These are phyloP conservation scores for Scaptomyza reducta DNA, from an alignment of 2,888 invertebrate species.

Conservation along the genomic window DNA sequence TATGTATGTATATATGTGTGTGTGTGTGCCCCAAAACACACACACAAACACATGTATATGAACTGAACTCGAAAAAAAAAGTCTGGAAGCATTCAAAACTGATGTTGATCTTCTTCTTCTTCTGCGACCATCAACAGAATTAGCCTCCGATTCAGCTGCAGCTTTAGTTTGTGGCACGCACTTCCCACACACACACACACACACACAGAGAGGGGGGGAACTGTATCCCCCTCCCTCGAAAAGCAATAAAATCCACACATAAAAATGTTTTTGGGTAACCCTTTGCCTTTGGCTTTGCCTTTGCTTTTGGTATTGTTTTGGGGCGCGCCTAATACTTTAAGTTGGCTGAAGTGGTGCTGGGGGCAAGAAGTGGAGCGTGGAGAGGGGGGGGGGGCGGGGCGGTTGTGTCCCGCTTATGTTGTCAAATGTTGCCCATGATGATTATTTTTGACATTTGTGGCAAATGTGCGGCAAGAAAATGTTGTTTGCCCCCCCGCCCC, in stretches of 20 bases:
- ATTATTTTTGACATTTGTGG: conserved; percentile 80
- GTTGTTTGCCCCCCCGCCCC: too few species aligned
- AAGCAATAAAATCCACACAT: conserved; percentile 66
- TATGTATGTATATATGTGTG: conserved; percentile 78
- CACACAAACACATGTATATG: conserved; percentile 5
- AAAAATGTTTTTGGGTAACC: conserved; percentile 72
- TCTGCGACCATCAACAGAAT: not conserved
- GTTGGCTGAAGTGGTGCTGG: not conserved
- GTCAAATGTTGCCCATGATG: conserved; percentile 76
- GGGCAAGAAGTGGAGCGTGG: conserved; percentile 20
- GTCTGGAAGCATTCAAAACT: not conserved
- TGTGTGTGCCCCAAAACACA: conserved; percentile 33
- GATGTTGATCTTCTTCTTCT: conserved; percentile 27
- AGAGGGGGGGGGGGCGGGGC: not conserved
- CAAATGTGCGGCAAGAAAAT: conserved; percentile 67
- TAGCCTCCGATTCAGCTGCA: conserved; percentile 5
- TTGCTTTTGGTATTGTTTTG: conserved; percentile 36
- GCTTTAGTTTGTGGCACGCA: conserved; percentile 59
- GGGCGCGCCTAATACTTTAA: conserved; percentile 36
- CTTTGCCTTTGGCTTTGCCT: conserved; percentile 57
- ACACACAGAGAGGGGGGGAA: conserved; percentile 32
- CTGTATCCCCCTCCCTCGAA: conserved; percentile 27
- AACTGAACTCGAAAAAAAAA: not conserved
- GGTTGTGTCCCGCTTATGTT: conserved; percentile 51
- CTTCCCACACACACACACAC: conserved; percentile 57